Evolutionary conservation across 2,888 invertebrate species (phyloP).

Genomic region (Philhelius pedissequus): DNA sequence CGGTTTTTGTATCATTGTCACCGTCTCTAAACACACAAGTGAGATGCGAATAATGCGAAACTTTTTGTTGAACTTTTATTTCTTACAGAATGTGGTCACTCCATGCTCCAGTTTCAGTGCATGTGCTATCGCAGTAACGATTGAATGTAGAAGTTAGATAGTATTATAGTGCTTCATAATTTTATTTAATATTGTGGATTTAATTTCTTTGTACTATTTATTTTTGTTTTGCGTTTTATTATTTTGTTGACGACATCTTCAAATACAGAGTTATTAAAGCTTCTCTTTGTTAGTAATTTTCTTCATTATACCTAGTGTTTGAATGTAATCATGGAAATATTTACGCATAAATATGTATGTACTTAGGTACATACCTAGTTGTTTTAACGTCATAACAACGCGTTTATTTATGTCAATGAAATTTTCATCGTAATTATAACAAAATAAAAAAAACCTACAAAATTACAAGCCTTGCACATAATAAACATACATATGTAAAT

Average conservation of each 20-base stretch:
- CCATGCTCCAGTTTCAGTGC: constrained; percentile 27
- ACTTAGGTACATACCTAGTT: no score
- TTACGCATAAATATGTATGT: no score
- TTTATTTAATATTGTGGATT: neutral
- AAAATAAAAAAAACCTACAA: neutral
- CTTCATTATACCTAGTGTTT: neutral
- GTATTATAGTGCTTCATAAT: constrained; percentile 17
- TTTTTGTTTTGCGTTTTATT: constrained; percentile 45
- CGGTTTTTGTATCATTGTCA: neutral
- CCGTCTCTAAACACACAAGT: neutral
- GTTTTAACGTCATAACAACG: neutral
- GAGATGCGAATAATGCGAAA: neutral
- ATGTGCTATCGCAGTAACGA: constrained; percentile 25
- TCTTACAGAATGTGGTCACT: neutral
- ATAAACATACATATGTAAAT: neutral
- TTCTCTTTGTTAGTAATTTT: neutral
- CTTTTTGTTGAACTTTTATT: constrained; percentile 10
- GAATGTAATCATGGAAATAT: constrained; percentile 4
- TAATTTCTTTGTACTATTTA: neutral
- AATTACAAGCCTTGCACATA: neutral
- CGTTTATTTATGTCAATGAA: neutral
- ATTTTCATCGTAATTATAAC: neutral
- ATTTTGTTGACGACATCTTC: neutral
- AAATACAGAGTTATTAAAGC: neutral
- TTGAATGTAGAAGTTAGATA: constrained; percentile 44